Percentiles rank a stretch among this genome's conserved stretches.
Evolutionary conservation across 2,113 vertebrate genomes (phyloP).

Genomic region (Microtus montanus): DNA sequence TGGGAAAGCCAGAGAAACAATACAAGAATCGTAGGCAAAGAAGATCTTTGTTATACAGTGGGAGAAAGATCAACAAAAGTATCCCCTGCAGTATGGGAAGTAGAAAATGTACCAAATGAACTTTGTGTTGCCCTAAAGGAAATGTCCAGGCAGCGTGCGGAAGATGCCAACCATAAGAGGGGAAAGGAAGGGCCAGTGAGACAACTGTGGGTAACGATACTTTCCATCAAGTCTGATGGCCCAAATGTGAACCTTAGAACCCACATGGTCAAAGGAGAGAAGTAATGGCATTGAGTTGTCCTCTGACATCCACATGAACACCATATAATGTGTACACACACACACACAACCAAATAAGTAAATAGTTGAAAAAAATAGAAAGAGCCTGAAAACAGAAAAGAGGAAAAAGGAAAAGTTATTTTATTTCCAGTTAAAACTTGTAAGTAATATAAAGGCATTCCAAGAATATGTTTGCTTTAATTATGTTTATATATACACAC

Average conservation of each 20-base stretch:
- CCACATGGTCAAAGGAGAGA: neutral
- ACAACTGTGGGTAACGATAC: neutral
- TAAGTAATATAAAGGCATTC: neutral
- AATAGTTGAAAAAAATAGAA: neutral
- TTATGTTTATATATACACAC: neutral
- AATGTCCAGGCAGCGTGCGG: neutral
- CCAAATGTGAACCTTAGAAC: neutral
- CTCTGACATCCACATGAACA: neutral
- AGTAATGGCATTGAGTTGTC: neutral
- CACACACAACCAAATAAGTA: neutral
- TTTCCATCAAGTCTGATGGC: neutral
- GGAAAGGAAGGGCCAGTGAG: neutral
- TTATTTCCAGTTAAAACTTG: slow-evolving; percentile 25
- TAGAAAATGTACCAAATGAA: neutral
- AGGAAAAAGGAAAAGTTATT: slow-evolving; percentile 16
- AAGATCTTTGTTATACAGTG: neutral
- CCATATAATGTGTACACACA: neutral
- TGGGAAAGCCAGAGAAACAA: neutral
- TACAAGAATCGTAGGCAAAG: neutral
- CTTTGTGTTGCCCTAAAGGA: neutral
- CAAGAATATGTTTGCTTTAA: neutral
- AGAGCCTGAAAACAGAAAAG: slow-evolving; percentile 16
- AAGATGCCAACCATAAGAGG: neutral
- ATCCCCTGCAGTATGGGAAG: neutral
- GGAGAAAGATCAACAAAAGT: neutral